Evolutionary conservation across 2,888 invertebrate genomes (phyloP).

Genomic region (Hypsopygia costalis): DNA sequence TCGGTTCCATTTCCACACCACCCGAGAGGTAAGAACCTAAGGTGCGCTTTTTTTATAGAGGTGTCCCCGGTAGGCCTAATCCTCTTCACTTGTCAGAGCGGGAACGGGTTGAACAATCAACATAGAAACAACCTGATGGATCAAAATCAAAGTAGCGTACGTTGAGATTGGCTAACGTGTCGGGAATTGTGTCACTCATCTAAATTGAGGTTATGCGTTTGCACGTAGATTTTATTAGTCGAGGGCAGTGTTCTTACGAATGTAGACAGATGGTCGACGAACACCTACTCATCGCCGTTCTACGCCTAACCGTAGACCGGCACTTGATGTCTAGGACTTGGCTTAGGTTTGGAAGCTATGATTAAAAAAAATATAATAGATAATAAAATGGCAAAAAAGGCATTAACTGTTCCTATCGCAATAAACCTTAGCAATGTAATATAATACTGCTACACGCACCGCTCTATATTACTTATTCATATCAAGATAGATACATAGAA

Average conservation of each 20-base stretch:
- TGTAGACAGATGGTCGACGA: constrained; percentile 53
- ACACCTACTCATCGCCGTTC: constrained; percentile 36
- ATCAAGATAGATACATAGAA: too few species aligned
- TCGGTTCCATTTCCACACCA: constrained; percentile 75
- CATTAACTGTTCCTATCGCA: constrained; percentile 2
- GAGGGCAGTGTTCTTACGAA: constrained; percentile 59
- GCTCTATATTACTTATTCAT: too few species aligned
- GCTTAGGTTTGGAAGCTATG: constrained; percentile 8
- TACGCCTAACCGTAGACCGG: constrained; percentile 1
- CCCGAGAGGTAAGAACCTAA: constrained; percentile 68
- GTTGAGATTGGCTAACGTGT: constrained; percentile 65
- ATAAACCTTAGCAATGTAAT: not conserved
- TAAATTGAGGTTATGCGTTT: constrained; percentile 66
- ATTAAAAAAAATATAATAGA: not conserved
- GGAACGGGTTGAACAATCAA: constrained; percentile 13
- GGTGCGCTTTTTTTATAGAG: constrained; percentile 78
- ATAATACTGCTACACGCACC: too few species aligned
- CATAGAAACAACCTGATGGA: constrained; percentile 23
- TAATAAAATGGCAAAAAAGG: too few species aligned
- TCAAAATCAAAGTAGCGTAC: constrained; percentile 52
- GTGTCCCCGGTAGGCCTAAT: constrained; percentile 76
- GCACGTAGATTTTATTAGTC: constrained; percentile 56
- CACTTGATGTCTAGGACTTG: constrained; percentile 10
- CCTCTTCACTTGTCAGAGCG: constrained; percentile 40
- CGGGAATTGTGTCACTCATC: constrained; percentile 74